Evolutionary conservation across 2,797 vertebrate genomes (phyloP), one percentile per base, ranked within the genome.

Genomic region (Pitangus sulphuratus): DNA sequence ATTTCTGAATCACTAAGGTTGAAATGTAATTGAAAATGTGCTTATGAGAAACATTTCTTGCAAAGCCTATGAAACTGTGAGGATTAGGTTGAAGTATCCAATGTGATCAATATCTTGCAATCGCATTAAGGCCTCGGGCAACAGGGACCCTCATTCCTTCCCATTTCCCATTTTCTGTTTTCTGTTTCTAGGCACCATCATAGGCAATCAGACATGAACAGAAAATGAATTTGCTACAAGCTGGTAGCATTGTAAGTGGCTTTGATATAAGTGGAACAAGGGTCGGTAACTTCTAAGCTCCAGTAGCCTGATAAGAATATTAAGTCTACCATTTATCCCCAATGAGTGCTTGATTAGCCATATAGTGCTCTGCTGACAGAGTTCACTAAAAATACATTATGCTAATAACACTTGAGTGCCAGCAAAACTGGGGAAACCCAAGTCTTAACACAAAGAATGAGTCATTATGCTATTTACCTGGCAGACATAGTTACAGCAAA

Each of bases 321-420:
- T 96, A 97, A 97, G 80, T 75, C 48, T 44, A 70, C 65, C 69
- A 79, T 93, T 96, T 95, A 95, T 97, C 66, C 93, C 51, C 72
- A 96, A 64, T 76, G 83, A 97, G 77, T 93, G 66, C 82, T 84
- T 97, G 87, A 96, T 96, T 96, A 97, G 81, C 61, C 87, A 94
- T 81, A 90, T 69, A 74, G 88, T 69, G 89, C 85, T 97, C 92
- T 90, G 87, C 92, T 97, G 94, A 89, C 87, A 97, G 80, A 96
- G 90, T 95, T 97, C 95, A 97, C 97, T 95, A 97, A 95, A 97
- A 97, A 95, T 90, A 94, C 91, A 94, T 97, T 94, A 96, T 95
- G 84, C 87, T 96, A 97, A 97, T 97, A 87, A 90, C 45, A 80
- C 66, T 84, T 74, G 70, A 86, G 61, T 75, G 87, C 90, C 89